Base-by-base conservation (phyloP, 2,113 vertebrate species). In the Vicugna pacos region DNA sequence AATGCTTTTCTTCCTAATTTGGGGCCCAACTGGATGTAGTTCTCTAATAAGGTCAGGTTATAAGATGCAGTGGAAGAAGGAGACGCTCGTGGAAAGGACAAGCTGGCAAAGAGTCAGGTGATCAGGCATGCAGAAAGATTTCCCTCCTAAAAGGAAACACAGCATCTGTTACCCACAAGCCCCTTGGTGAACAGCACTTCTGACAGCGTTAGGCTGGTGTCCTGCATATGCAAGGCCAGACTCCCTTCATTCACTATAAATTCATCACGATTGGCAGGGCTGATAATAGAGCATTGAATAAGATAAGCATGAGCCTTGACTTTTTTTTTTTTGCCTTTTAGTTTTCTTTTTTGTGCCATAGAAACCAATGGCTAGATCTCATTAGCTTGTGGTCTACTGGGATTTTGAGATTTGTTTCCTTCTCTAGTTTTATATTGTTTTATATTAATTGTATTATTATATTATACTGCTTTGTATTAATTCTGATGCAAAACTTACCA, bases 1-100 rank as follows among this genome's bases (percentile, higher is more conserved):
- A 64, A 42, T 35, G 9, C 50, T 85, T 91, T 91, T 58, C 67
- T 89, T 93, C 46, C 95, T 64, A 87, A 73, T 50, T 73, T 93
- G 42, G 12, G 30, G 14, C 8, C 42, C 54, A 91, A 28, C 0
- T 64, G 10, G 38, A 67, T 56, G 3, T 42, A 70, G 24, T 76
- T 60, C 9, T 65, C 42, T 52, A 22, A 0, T 69, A 70, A 85
- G 14, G 19, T 56, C 90, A 35, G n/a, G 4, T 46, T 26, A 35
- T 32, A 20, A 72, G 92, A n/a, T 13, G 20, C 81, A 65, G 32
- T 58, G 26, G 32, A 54, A 30, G 20, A 84, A 72, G 26, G 4
- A 1, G 1, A 46, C 2, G 20, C 16, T 73, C 8, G n/a, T 64
- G 52, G 58, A 65, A 70, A 88, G 24, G 42, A 92, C 13, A 94